Conservation (phyloP, 92 coral and sea anemone genomes). For the Siderastrea siderea region DNA sequence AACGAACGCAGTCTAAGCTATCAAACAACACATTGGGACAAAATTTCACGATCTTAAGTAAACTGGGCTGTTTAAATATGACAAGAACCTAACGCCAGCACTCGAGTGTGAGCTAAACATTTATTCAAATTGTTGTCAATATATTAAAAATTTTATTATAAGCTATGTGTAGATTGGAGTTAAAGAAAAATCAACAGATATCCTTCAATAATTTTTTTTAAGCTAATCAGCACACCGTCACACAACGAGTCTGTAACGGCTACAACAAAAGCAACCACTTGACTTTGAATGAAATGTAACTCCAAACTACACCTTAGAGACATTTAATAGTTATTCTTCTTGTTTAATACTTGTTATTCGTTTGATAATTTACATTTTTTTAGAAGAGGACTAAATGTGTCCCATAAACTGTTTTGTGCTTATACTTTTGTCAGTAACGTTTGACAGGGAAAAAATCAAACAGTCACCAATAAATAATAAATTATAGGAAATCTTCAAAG, state of each 20-base stretch:
- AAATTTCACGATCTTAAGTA: too few relatives aligned
- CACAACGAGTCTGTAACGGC: background rate
- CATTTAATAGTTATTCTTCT: background rate
- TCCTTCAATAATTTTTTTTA: background rate
- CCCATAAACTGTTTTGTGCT: background rate
- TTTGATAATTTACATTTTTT: slow-evolving; percentile 2
- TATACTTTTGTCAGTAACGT: background rate
- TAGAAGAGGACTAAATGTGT: background rate
- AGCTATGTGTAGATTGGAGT: slow-evolving; percentile 3
- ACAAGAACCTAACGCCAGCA: background rate
- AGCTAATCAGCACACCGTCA: background rate
- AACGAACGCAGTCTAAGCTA: too few relatives aligned
- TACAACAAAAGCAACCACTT: background rate
- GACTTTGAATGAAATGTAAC: background rate
- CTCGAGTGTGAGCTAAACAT: background rate
- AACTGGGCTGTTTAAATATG: too few relatives aligned
- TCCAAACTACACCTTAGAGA: slow-evolving; percentile 3
- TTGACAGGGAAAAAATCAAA: slow-evolving; percentile 5
- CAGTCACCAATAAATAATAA: slow-evolving; percentile 36
- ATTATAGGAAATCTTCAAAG: background rate
- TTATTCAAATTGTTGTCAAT: background rate
- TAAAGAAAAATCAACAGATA: background rate
- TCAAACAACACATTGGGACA: too few relatives aligned
- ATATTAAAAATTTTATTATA: slow-evolving; percentile 13
- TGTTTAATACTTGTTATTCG: background rate